A percentile compares a stretch with the other conserved stretches of the same genome.
These are phyloP conservation scores for Tenthredo distinguenda DNA, from an alignment of 2,888 invertebrate genomes.

Conservation along the genomic window DNA sequence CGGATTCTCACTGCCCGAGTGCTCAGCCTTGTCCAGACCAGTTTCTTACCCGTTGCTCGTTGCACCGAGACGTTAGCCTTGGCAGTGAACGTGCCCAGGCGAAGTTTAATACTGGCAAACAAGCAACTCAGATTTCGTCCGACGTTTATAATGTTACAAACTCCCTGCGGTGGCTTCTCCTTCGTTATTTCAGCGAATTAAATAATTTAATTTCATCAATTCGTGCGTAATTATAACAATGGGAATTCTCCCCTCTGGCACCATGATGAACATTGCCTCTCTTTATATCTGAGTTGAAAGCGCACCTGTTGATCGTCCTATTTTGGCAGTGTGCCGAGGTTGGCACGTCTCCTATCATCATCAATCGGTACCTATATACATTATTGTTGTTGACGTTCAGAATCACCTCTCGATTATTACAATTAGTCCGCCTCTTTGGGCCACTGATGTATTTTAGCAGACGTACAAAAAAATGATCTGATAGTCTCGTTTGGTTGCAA, in stretches of 20 bases:
- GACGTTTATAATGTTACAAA: background rate
- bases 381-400: background rate
- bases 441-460: background rate
- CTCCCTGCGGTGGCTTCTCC: background rate
- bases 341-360: background rate
- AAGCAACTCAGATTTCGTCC: conserved; percentile 7
- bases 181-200: background rate
- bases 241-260: background rate
- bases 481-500: background rate
- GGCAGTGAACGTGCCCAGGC: conserved; percentile 30
- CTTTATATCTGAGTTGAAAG: background rate
- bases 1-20: conserved; percentile 14
- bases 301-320: conserved; percentile 3
- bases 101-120: conserved; percentile 14
- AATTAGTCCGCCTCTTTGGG: background rate
- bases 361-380: background rate
- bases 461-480: conserved; percentile 1
- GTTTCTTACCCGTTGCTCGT: conserved; percentile 34
- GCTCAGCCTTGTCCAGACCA: conserved; percentile 27
- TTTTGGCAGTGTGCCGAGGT: background rate
- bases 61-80: conserved; percentile 45
- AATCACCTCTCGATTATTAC: background rate
- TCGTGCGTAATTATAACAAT: background rate
- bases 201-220: background rate
- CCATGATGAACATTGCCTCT: background rate